A percentile compares a stretch with the other conserved stretches of the same genome.
These are phyloP conservation scores for Noctua comes DNA, from an alignment of 2,888 invertebrate genomes.

Conservation along the genomic window DNA sequence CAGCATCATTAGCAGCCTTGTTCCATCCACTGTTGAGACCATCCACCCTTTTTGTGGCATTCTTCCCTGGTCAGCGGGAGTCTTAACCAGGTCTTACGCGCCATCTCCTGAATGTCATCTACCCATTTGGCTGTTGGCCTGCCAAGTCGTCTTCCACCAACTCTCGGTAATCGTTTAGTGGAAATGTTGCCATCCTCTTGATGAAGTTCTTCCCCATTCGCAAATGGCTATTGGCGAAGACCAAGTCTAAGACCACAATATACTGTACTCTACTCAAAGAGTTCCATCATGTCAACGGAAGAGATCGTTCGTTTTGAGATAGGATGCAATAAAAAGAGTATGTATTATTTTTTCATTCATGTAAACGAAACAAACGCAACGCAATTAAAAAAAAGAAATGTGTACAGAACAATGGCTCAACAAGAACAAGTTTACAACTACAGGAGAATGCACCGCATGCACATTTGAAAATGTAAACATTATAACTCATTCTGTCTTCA, in stretches of 20 bases:
- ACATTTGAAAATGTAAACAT: conserved; percentile 53
- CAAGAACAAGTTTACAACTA: conserved; percentile 30
- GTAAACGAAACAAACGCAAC: not conserved
- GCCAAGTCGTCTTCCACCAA: not conserved
- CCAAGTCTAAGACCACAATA: not conserved
- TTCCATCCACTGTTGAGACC: no score
- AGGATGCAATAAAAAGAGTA: not conserved
- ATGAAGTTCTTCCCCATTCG: not conserved
- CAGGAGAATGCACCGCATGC: conserved; percentile 44
- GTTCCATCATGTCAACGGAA: not conserved
- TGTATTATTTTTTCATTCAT: conserved; percentile 4
- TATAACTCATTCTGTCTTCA: conserved; percentile 55
- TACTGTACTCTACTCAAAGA: no score
- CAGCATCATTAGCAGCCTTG: not conserved
- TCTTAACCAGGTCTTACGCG: not conserved
- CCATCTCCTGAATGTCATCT: not conserved
- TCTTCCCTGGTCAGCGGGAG: not conserved
- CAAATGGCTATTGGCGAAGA: not conserved
- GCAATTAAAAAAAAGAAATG: not conserved
- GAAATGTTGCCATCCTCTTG: not conserved
- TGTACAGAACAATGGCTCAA: conserved; percentile 16
- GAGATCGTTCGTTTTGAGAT: not conserved
- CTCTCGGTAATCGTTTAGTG: not conserved
- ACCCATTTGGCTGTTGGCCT: not conserved
- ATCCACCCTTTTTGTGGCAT: not conserved